Conservation (phyloP, 1,140 invertebrate genomes). For the Lasioglossum baleicum region DNA sequence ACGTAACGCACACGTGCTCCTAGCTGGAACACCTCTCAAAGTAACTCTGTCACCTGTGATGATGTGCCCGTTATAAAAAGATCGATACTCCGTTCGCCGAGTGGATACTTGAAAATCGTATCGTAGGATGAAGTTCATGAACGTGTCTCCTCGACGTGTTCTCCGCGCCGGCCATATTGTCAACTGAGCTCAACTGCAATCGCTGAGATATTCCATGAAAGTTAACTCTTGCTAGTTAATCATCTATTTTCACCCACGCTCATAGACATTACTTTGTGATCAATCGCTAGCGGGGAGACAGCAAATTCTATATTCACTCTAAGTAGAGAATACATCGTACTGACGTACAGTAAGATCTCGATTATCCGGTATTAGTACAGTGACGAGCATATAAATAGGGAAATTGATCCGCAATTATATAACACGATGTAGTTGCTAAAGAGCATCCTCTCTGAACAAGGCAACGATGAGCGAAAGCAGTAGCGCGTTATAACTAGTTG, state of each 20-base stretch:
- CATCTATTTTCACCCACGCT: background rate
- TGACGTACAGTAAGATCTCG: too few species aligned
- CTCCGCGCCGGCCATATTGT: background rate
- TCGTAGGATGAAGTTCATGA: slow-evolving; percentile 23
- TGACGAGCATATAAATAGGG: too few species aligned
- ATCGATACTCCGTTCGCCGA: slow-evolving; percentile 16
- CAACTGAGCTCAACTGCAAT: background rate
- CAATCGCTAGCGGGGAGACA: too few species aligned
- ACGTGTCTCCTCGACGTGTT: background rate
- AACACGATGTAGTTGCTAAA: too few species aligned
- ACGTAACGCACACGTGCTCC: slow-evolving; percentile 3
- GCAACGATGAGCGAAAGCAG: too few species aligned
- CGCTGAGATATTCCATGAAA: background rate
- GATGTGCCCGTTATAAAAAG: slow-evolving; percentile 9
- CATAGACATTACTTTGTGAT: too few species aligned
- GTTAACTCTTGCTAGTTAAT: background rate
- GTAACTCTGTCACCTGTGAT: slow-evolving; percentile 24
- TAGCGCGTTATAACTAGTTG: too few species aligned
- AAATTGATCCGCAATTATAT: too few species aligned
- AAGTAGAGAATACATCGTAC: too few species aligned
- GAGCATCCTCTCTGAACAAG: too few species aligned
- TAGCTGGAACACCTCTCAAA: slow-evolving; percentile 28
- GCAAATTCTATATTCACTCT: too few species aligned
- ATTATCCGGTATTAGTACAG: too few species aligned
- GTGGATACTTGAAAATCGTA: slow-evolving; percentile 16